Conservation (phyloP, 2,888 invertebrate species). For the Petrolisthes cinctipes region DNA sequence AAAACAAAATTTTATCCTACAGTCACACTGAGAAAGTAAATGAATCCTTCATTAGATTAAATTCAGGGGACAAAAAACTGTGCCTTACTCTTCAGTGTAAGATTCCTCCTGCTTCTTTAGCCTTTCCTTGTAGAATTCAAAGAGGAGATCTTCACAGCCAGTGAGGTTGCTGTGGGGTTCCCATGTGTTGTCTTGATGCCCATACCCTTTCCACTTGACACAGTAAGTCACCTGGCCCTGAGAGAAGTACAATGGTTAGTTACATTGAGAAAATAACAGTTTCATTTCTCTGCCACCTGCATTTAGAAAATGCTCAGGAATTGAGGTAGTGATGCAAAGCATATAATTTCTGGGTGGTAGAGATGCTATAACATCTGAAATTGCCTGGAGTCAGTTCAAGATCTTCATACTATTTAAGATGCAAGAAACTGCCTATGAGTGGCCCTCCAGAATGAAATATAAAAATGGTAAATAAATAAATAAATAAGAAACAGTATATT, state of each 20-base stretch:
- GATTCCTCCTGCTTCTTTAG: conserved; percentile 40
- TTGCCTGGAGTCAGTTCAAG: too few relatives aligned
- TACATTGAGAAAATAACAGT: neutral
- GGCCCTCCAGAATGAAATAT: too few relatives aligned
- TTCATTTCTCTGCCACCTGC: neutral
- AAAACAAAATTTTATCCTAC: neutral
- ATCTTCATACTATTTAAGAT: too few relatives aligned
- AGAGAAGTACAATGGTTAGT: neutral
- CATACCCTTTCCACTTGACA: conserved; percentile 59
- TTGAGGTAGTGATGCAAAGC: neutral
- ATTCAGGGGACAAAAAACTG: neutral
- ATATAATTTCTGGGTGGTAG: neutral
- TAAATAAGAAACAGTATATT: neutral
- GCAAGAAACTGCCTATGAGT: too few relatives aligned
- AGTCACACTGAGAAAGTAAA: neutral
- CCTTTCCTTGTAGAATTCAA: conserved; percentile 48
- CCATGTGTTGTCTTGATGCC: conserved; percentile 54
- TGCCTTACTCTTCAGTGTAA: conserved; percentile 51
- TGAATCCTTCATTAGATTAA: neutral
- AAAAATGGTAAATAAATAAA: neutral
- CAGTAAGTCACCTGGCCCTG: conserved; percentile 46
- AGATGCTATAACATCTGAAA: too few relatives aligned
- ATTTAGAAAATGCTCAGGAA: neutral
- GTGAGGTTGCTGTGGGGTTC: conserved; percentile 57
- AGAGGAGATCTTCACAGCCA: conserved; percentile 57